Conservation (phyloP, 2,888 invertebrate species). For the Enchytraeus crypticus region DNA sequence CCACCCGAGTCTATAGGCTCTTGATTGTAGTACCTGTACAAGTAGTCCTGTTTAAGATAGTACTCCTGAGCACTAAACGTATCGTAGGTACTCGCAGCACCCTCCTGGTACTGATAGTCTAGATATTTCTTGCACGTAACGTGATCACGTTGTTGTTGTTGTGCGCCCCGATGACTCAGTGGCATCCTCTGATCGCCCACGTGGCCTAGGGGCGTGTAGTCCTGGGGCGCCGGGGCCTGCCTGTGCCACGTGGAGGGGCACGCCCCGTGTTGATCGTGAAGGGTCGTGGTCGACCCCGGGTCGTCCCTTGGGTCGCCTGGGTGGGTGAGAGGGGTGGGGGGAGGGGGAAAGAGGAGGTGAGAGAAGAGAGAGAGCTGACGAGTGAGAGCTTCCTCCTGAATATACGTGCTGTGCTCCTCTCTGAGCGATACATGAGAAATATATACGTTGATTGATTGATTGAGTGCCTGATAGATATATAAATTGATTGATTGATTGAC, state of each 20-base stretch:
- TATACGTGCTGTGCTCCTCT: conserved; percentile 36
- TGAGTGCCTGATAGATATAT: no score
- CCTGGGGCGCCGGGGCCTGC: no score
- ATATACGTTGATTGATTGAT: neutral
- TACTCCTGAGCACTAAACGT: no score
- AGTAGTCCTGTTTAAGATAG: no score
- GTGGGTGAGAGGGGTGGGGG: neutral
- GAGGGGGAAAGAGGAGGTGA: neutral
- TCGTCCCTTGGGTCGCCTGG: conserved; percentile 12
- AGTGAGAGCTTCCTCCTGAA: conserved; percentile 34
- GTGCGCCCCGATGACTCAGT: conserved; percentile 31
- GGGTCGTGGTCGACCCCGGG: conserved; percentile 18
- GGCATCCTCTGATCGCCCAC: conserved; percentile 33
- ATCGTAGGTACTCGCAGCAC: neutral
- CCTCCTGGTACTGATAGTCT: neutral
- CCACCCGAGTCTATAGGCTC: no score
- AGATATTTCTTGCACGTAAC: neutral
- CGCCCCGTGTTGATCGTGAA: conserved; percentile 25
- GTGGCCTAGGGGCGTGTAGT: no score
- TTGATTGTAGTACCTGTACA: no score
- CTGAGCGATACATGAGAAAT: conserved; percentile 17
- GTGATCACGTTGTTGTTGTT: conserved; percentile 11
- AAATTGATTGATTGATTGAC: no score
- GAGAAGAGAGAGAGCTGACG: conserved; percentile 22
- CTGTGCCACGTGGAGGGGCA: conserved; percentile 41